Evolutionary conservation across 2,888 invertebrate species (phyloP).

Genomic region (Coecobrya sp.): DNA sequence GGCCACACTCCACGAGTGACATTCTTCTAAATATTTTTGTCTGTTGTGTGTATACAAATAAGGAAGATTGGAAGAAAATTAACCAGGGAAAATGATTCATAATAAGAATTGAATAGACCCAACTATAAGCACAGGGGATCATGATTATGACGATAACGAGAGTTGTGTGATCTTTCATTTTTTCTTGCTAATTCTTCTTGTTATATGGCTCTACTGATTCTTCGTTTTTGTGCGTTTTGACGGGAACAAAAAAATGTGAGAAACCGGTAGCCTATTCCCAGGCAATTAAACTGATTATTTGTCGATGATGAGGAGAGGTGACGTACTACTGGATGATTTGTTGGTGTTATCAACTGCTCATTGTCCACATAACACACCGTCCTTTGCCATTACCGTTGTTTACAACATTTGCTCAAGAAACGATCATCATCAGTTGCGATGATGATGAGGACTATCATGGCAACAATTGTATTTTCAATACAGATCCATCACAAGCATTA

Average conservation of each 20-base stretch:
- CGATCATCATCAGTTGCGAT: constrained; percentile 29
- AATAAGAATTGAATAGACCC: no score
- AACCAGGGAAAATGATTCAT: background rate
- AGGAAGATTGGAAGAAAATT: background rate
- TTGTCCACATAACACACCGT: constrained; percentile 55
- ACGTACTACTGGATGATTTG: constrained; percentile 68
- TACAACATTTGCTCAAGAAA: constrained; percentile 57
- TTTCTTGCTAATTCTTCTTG: background rate
- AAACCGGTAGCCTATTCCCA: constrained; percentile 79
- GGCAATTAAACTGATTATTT: constrained; percentile 68
- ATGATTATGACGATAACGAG: background rate
- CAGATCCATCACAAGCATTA: constrained; percentile 10
- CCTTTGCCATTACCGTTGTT: constrained; percentile 79
- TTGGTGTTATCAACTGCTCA: constrained; percentile 36
- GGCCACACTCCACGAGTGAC: constrained; percentile 18
- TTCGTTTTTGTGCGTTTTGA: background rate
- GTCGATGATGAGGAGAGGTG: constrained; percentile 1
- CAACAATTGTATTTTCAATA: constrained; percentile 12
- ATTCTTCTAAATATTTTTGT: background rate
- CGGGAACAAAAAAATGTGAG: constrained; percentile 70
- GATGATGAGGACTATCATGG: constrained; percentile 32
- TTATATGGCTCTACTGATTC: constrained; percentile 51
- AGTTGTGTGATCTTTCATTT: constrained; percentile 34
- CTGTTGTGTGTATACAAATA: background rate
- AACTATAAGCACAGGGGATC: no score